A percentile compares a stretch with the other conserved stretches of the same genome.
phyloP scores from a whole-genome alignment of 2,888 invertebrate genomes.

The Crepidodera aurea region DNA sequence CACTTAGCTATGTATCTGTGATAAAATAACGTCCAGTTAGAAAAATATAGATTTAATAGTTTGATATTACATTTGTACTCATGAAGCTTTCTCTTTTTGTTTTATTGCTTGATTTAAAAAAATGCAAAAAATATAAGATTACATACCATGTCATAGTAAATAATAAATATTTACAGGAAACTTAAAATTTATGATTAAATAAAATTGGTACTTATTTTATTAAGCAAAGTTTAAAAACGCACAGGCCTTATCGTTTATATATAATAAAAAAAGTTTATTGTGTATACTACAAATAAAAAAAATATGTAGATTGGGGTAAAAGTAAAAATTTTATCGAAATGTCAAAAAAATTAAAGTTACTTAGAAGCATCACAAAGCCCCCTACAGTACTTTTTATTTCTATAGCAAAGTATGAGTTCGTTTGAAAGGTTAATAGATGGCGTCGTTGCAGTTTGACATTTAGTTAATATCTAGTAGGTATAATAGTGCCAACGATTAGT shows the following conservation, averaged over 20 bases:
- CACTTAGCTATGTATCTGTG: constrained; percentile 26
- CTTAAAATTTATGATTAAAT: background rate
- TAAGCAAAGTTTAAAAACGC: background rate
- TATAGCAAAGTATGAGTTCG: too few relatives aligned
- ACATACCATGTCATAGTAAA: too few relatives aligned
- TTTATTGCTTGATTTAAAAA: background rate
- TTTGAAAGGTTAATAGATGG: too few relatives aligned
- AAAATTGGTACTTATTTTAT: background rate
- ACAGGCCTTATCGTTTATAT: background rate
- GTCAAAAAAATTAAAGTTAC: too few relatives aligned
- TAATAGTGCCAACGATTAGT: background rate
- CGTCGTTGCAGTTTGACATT: too few relatives aligned
- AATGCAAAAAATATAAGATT: background rate
- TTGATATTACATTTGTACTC: constrained; percentile 11
- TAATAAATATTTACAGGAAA: background rate
- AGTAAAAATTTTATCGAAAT: background rate
- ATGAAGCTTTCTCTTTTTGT: background rate
- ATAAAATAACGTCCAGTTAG: constrained; percentile 18
- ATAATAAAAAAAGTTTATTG: background rate
- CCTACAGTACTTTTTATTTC: too few relatives aligned
- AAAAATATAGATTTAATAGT: background rate
- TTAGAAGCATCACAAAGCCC: too few relatives aligned
- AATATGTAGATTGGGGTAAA: background rate
- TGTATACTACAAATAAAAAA: background rate
- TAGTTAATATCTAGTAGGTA: too few relatives aligned